Percentiles rank a stretch among this genome's conserved stretches.
phyloP scores from a whole-genome alignment of 2,797 vertebrate species.

The Sparus aurata region DNA sequence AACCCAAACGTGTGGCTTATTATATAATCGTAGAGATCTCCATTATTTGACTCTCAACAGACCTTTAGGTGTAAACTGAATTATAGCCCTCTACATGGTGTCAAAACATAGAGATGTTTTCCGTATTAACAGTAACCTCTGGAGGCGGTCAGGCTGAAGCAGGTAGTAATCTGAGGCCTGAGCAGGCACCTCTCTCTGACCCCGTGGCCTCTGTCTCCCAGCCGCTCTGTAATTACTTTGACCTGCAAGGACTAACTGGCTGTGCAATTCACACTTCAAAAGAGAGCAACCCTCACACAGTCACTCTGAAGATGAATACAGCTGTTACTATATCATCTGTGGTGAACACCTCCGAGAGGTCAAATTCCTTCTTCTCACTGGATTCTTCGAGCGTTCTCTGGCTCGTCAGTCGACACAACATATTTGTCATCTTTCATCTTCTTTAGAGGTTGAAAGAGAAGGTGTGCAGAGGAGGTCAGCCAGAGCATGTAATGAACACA shows the following conservation, averaged over 20 bases:
- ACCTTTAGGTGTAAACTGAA: neutral
- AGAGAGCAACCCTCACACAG: slow-evolving; percentile 56
- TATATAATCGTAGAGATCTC: neutral
- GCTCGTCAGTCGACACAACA: slow-evolving; percentile 15
- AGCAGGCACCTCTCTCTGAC: slow-evolving; percentile 64
- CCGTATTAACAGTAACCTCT: slow-evolving; percentile 48
- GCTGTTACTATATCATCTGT: slow-evolving; percentile 70
- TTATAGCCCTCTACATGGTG: neutral
- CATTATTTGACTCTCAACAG: neutral
- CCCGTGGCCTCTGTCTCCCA: slow-evolving; percentile 62
- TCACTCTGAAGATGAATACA: slow-evolving; percentile 66
- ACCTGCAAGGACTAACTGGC: slow-evolving; percentile 61
- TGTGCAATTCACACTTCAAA: slow-evolving; percentile 77
- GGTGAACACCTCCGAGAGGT: slow-evolving; percentile 46
- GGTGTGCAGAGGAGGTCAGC: slow-evolving; percentile 2
- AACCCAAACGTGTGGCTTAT: neutral
- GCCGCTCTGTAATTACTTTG: slow-evolving; percentile 83
- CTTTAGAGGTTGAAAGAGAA: slow-evolving; percentile 16
- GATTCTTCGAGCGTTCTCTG: slow-evolving; percentile 27
- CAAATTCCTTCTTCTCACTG: slow-evolving; percentile 52
- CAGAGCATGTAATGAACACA: neutral
- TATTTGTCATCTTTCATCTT: slow-evolving; percentile 24
- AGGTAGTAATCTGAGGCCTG: slow-evolving; percentile 61
- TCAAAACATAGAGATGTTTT: slow-evolving; percentile 22
- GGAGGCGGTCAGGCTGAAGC: slow-evolving; percentile 31